Evolutionary conservation across 2,888 invertebrate genomes (phyloP).

Genomic region (Neoitamus cyanurus): DNA sequence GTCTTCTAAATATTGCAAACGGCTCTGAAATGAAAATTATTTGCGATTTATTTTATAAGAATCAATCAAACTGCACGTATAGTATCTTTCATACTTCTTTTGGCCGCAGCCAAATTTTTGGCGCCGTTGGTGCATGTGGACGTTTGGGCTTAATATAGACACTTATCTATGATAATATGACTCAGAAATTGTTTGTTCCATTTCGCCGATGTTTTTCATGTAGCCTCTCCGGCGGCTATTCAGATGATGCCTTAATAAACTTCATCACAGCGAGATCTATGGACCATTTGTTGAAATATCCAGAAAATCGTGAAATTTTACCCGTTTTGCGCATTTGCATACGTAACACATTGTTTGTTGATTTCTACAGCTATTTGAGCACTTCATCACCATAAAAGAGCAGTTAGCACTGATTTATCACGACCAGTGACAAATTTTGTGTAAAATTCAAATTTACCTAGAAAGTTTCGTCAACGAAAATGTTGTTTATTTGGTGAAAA

Average conservation of each 20-base stretch:
- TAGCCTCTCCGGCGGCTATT: neutral
- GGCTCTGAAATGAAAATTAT: too few relatives aligned
- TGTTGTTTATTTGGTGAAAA: neutral
- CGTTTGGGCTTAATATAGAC: too few relatives aligned
- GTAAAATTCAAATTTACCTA: neutral
- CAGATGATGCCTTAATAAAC: neutral
- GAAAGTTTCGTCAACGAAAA: constrained; percentile 1
- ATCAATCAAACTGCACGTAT: too few relatives aligned
- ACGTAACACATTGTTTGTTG: constrained; percentile 5
- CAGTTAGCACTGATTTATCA: neutral
- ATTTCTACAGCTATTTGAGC: constrained; percentile 1
- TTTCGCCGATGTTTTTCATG: neutral
- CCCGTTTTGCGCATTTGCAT: neutral
- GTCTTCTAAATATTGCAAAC: too few relatives aligned
- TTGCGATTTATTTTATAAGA: too few relatives aligned
- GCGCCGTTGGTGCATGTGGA: too few relatives aligned
- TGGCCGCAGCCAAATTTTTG: too few relatives aligned
- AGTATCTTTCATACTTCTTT: too few relatives aligned
- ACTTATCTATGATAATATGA: too few relatives aligned
- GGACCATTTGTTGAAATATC: neutral
- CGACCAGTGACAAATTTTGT: constrained; percentile 1
- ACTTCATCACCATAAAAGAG: constrained; percentile 5
- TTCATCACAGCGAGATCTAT: neutral
- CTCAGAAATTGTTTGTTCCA: too few relatives aligned
- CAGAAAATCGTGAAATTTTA: neutral